Evolutionary conservation across 2,113 vertebrate species (phyloP).

Genomic region (Tragulus kanchil): DNA sequence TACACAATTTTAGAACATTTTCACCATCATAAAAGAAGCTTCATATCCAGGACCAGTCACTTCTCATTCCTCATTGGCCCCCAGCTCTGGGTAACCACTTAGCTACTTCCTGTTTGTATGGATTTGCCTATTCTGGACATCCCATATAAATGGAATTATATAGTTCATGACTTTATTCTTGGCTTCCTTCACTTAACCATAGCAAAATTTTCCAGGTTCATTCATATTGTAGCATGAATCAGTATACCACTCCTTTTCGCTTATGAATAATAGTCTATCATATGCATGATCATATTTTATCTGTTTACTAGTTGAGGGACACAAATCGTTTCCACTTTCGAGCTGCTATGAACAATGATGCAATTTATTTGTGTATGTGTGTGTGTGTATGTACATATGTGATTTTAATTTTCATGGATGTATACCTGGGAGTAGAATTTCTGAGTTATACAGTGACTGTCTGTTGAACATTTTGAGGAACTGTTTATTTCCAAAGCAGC

Average conservation of each 20-base stretch:
- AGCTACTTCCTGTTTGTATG: not conserved
- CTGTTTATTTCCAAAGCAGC: not conserved
- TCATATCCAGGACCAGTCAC: not conserved
- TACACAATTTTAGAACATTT: not conserved
- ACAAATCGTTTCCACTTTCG: not conserved
- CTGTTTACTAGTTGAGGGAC: not conserved
- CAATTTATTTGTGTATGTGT: not conserved
- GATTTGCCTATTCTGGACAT: not conserved
- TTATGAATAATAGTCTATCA: not conserved
- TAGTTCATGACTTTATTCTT: not conserved
- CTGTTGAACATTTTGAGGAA: not conserved
- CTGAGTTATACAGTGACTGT: not conserved
- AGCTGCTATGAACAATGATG: not conserved
- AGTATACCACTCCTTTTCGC: not conserved
- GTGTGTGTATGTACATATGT: not conserved
- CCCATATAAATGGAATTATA: not conserved
- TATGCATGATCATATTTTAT: not conserved
- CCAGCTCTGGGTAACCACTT: not conserved
- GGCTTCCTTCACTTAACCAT: not conserved
- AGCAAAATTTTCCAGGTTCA: not conserved
- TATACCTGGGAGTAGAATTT: not conserved
- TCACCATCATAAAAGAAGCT: not conserved
- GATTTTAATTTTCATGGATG: not conserved
- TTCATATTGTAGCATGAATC: not conserved
- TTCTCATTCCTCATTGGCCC: not conserved